These are phyloP conservation scores for Pituophis catenifer DNA, from an alignment of 2,113 vertebrate genomes.

Conservation along the genomic window DNA sequence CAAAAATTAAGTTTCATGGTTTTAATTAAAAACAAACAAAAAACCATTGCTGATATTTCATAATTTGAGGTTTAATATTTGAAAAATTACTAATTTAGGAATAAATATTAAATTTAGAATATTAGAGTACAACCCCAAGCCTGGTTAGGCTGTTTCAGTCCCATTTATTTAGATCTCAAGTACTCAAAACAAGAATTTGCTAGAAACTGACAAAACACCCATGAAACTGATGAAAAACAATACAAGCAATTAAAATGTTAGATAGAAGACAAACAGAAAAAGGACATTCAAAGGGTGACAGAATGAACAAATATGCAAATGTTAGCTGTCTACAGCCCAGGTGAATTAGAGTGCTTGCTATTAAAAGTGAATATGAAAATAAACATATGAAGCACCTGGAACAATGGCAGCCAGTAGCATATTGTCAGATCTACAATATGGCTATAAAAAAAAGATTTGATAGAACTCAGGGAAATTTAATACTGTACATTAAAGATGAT, in stretches of 20 bases:
- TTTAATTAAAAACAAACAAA: background rate
- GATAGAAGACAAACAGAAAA: conserved; percentile 25
- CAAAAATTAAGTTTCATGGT: background rate
- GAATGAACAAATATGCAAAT: conserved; percentile 25
- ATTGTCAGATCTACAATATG: background rate
- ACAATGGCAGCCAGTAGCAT: conserved; percentile 6
- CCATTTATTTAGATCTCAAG: background rate
- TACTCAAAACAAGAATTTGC: conserved; percentile 11
- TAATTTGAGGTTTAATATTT: background rate
- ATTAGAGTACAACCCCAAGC: background rate
- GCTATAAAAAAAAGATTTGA: background rate
- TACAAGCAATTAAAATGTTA: conserved; percentile 29
- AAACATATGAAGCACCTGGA: conserved; percentile 8
- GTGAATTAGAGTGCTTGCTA: conserved; percentile 5
- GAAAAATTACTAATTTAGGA: background rate
- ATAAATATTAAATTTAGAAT: background rate
- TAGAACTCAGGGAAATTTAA: background rate
- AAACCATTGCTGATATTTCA: background rate
- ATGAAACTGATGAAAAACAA: conserved; percentile 19
- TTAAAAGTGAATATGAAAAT: conserved; percentile 5
- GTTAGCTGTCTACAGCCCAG: conserved; percentile 8
- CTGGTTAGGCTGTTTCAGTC: background rate
- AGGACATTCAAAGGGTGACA: conserved; percentile 18
- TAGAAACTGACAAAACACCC: conserved; percentile 3
- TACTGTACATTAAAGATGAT: background rate